Evolutionary conservation across 2,797 vertebrate species (phyloP), one percentile per base, ranked within the genome.

Genomic region (Megalops cyprinoides): DNA sequence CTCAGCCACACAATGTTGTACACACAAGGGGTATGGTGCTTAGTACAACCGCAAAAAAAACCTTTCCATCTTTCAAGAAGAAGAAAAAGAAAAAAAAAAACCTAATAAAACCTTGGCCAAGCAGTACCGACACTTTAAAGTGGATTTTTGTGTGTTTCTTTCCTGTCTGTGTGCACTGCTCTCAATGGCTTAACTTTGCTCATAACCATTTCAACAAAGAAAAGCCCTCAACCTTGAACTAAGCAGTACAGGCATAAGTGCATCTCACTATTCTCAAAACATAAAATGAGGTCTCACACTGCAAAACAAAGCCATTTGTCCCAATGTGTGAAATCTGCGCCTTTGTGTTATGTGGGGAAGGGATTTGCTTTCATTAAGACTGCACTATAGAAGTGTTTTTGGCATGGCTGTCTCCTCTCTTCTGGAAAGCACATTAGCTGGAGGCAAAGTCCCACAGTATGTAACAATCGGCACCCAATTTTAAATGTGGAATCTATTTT

Each of bases 1-100:
- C 58, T 56, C 56, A 53, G 15, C 9, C 80, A 77, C 65, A 34
- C 25, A 78, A 78, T 91, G 48, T 7, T 42, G 48, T 46, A 23
- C 31, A 71, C 34, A 51, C 74, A 81, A 65, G 69, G 58, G 76
- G 49, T 86, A 85, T 85, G 85, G 89, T 87, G 88, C 89, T 88
- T 87, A 34, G 34, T 46, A 31, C 46, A 56, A 79, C 12, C 53
- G 58, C 51, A 78, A 78, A 14, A 53, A 53, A 74, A 74, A 74
- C 37, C 42, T 34, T 46, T 62, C 37, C 23, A 6, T 42, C 67
- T 71, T 6, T 42, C 67, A 23, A 20, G 53, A 14, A 55, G 55
- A 23, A 8, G 18, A 23, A 4, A 60, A 76, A 37, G 20, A 4
- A 60, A 76, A 37, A 77, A 56, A 42, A n/a, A n/a, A 42, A 56